Conservation (phyloP, 1,140 invertebrate genomes). For the Zaprionus africanus region DNA sequence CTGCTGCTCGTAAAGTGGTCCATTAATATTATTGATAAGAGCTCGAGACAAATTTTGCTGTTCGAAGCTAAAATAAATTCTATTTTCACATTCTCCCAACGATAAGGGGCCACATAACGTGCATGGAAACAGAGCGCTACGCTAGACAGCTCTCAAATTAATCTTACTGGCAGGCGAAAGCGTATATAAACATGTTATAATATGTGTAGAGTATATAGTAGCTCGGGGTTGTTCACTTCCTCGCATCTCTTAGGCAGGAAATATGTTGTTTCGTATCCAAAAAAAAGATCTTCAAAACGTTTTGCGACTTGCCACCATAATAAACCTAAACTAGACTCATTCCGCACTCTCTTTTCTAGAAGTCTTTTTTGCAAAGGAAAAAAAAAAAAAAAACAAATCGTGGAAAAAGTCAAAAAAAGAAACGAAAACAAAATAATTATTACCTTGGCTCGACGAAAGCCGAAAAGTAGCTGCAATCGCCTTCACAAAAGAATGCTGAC, state of each 20-base stretch:
- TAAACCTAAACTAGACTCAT: conserved; percentile 23
- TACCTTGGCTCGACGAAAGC: conserved; percentile 66
- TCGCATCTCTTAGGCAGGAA: conserved; percentile 13
- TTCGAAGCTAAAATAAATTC: conserved; percentile 35
- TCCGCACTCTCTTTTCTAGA: background rate
- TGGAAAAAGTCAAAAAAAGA: conserved; percentile 19
- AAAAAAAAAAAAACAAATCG: background rate
- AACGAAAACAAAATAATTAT: conserved; percentile 41
- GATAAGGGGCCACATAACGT: conserved; percentile 31
- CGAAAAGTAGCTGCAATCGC: conserved; percentile 50
- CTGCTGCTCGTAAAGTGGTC: conserved; percentile 28
- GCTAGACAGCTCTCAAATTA: conserved; percentile 45
- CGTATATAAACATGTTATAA: conserved; percentile 12
- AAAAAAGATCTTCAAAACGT: conserved; percentile 6
- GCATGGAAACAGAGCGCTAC: conserved; percentile 43
- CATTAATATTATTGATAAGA: conserved; percentile 40
- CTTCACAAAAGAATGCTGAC: conserved; percentile 78
- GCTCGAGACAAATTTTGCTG: conserved; percentile 34
- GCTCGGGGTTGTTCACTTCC: conserved; percentile 35
- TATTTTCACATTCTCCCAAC: conserved; percentile 42
- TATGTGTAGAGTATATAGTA: background rate
- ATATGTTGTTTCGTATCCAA: conserved; percentile 16
- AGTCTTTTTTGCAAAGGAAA: conserved; percentile 8
- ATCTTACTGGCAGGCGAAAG: conserved; percentile 22
- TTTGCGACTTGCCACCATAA: conserved; percentile 22